Base-by-base conservation (phyloP, 2,888 invertebrate genomes). In the Arctia plantaginis region DNA sequence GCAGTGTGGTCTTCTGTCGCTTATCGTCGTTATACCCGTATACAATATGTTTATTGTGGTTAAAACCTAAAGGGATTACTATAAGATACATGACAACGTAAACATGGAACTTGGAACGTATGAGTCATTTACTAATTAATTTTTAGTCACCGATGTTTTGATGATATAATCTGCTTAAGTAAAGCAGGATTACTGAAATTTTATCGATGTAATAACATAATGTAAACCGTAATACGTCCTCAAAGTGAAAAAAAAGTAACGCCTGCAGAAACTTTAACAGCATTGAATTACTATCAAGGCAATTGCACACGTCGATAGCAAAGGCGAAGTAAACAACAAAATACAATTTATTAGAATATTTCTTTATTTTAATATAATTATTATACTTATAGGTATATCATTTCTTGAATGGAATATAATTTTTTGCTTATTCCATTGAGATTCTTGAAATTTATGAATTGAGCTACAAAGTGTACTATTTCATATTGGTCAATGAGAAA, bases 321-420 rank as follows among this genome's bases (percentile, higher is more conserved):
- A 65, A 77, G 76, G 75, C 51, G 67, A 69, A 55, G 39, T 18
- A 55, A 69, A 59, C 66, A 66, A 72, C 35, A 70, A 44, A 69
- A 75, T 74, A 55, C 71, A 72, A 66, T 55, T 23, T 23, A 51
- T 62, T 59, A 69, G 12, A 30, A 30, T 68, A 75, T 76, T 78
- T 71, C 20, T 75, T 79, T 78, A 77, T 69, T 82, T 77, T 66
- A 78, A 77, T 75, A 75, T 55, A 72, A 73, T 35, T 72, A 71
- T 69, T 71, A 65, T 72, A 55, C 74, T 76, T 83, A 80, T 80
- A 82, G 82, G 90, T 90, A 91, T 91, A 92, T 90, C 90, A 90
- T 90, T 90, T 85, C 87, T 79, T 74, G 75, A 75, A 77, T 83
- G 84, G 80, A 86, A 80, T 84, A 76, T 77, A 80, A 81, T 79